Base-by-base conservation (phyloP, 2,113 vertebrate genomes). In the Zosterops borbonicus region DNA sequence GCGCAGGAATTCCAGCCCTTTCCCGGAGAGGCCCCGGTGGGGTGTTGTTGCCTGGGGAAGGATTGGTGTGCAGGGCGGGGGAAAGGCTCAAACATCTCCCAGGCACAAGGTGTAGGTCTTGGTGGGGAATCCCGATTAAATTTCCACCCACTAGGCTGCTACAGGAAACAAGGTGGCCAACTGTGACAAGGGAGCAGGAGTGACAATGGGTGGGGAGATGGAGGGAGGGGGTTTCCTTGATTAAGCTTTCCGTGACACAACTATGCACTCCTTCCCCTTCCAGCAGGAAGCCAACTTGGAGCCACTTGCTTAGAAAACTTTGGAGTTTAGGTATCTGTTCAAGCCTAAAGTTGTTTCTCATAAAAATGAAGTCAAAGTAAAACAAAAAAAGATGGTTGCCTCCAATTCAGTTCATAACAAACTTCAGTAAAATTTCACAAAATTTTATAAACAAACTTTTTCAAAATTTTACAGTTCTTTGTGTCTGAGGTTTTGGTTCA, bases 1-100 rank as follows among this genome's bases (percentile, higher is more conserved):
- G 73, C 56, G 18, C 73, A 93, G 92, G 90, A 96, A 92, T 95
- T 92, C 68, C 77, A 44, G 55, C 22, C 15, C 44, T 47, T 83
- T 93, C 69, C 80, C 49, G 7, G 63, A 44, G 95, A 87, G 92
- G 95, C 86, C 90, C 71, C 52, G 19, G 56, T 47, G 39, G 52
- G 46, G 50, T 68, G 75, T 4, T 81, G 59, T 23, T 69, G 29
- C 68, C 25, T 70, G 68, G 76, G 86, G 79, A 86, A 67, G 50
- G 21, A 27, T 17, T 39, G 50, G 35, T 49, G 78, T 17, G 49
- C 23, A 39, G 52, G 7, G 53, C 7, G 16, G 83, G 56, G 64
- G 69, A 44, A 55, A 46, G 39, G 17, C 39, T 42, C 55, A 52
- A 68, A 37, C 17, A 28, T 20, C 33, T 92, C 35, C 27, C 49